phyloP scores from a whole-genome alignment of 2,888 invertebrate genomes.

The Drosophila mercatorum region DNA sequence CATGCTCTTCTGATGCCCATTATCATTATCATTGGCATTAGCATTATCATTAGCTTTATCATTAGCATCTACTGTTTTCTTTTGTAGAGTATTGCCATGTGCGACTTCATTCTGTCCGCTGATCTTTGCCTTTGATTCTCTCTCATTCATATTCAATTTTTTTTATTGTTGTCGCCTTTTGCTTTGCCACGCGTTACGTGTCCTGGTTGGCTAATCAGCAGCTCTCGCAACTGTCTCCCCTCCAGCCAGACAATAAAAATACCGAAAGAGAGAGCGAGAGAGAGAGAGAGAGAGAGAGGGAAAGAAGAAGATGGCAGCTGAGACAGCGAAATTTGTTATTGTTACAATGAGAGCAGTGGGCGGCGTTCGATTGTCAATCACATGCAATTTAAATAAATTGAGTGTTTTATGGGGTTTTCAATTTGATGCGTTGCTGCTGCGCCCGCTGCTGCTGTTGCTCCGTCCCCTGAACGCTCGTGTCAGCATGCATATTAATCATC shows the following conservation, averaged over 20 bases:
- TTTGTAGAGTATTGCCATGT: conserved; percentile 19
- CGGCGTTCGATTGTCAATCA: conserved; percentile 74
- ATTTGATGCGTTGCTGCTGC: conserved; percentile 57
- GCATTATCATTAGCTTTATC: not conserved
- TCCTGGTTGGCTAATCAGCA: conserved; percentile 73
- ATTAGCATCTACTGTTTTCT: not conserved
- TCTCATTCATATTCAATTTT: conserved; percentile 76
- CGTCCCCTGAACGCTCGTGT: conserved; percentile 12
- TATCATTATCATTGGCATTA: not conserved
- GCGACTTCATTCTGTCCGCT: not conserved
- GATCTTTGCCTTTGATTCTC: conserved; percentile 35
- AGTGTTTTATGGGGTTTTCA: conserved; percentile 81
- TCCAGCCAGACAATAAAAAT: conserved; percentile 17
- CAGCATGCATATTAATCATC: conserved; percentile 58
- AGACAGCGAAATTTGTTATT: conserved; percentile 56
- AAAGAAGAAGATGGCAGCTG: conserved; percentile 12
- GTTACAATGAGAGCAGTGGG: conserved; percentile 41
- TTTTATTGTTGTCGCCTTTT: conserved; percentile 61
- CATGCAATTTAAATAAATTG: conserved; percentile 80
- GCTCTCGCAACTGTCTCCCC: not conserved
- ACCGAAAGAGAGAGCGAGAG: not conserved
- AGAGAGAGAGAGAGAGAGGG: not conserved
- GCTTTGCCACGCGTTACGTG: conserved; percentile 72
- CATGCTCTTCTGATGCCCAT: not conserved
- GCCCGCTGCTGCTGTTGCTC: not conserved